These are phyloP conservation scores for Paratilapia polleni DNA, from an alignment of 2,113 vertebrate genomes.

Conservation along the genomic window DNA sequence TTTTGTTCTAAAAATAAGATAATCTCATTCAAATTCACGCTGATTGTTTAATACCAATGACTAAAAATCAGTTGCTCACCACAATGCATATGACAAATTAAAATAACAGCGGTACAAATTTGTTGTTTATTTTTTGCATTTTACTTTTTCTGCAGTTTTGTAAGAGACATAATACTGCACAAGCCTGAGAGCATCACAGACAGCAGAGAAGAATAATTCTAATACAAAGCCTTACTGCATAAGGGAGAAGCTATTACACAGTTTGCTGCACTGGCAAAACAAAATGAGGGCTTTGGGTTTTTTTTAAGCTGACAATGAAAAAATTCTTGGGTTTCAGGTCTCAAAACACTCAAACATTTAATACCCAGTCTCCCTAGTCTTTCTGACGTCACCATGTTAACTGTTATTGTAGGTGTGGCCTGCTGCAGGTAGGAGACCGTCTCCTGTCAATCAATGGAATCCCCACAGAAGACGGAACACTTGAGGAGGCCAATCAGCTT, in stretches of 20 bases:
- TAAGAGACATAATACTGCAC: too few species aligned
- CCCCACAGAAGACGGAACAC: slow-evolving; percentile 92
- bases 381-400: slow-evolving; percentile 10
- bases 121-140: neutral
- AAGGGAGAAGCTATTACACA: neutral
- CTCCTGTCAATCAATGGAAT: slow-evolving; percentile 94
- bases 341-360: neutral
- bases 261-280: neutral
- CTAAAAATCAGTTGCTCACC: neutral
- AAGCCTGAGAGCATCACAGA: neutral
- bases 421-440: slow-evolving; percentile 95
- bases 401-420: slow-evolving; percentile 85
- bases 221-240: neutral
- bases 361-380: neutral
- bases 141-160: neutral
- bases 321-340: neutral
- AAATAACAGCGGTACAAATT: neutral
- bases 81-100: neutral
- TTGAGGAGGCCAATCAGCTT: slow-evolving; percentile 97
- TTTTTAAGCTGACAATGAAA: neutral
- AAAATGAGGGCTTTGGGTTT: neutral
- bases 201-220: neutral
- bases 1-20: neutral
- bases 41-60: neutral
- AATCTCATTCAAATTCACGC: neutral